Conservation (phyloP, 2,113 vertebrate species). For the Vireo altiloquus region DNA sequence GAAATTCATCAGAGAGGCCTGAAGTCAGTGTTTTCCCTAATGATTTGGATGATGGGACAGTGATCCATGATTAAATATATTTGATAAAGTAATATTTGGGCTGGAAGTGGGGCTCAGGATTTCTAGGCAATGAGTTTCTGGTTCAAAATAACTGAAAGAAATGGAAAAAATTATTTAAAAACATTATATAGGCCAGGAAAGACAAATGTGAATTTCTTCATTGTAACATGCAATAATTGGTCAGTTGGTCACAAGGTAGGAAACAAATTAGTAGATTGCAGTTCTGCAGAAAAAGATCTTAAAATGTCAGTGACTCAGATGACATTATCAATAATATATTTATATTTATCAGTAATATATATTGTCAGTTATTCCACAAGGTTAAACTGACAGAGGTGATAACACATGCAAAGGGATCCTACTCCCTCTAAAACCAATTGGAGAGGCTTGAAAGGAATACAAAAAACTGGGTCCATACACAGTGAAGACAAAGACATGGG, state of each 20-base stretch:
- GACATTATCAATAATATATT: neutral
- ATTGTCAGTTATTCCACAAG: neutral
- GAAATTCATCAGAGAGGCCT: neutral
- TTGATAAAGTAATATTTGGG: neutral
- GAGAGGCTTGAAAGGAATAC: neutral
- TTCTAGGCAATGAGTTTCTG: neutral
- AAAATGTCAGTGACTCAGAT: neutral
- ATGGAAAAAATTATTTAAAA: neutral
- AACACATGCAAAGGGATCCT: neutral
- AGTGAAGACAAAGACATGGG: fast-evolving
- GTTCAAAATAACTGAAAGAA: neutral
- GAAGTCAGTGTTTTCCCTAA: neutral
- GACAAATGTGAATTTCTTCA: neutral
- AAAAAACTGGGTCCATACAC: neutral
- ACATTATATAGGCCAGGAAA: neutral
- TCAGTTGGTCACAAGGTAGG: neutral
- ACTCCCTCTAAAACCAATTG: neutral
- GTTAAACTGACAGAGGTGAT: neutral
- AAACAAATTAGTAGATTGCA: neutral
- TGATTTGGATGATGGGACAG: neutral
- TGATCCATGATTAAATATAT: neutral
- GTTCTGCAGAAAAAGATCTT: neutral
- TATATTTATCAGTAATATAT: neutral
- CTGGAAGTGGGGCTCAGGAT: neutral
- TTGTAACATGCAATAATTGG: neutral